These are phyloP conservation scores for Epinephelus awoara DNA, from an alignment of 2,797 vertebrate genomes.

Conservation along the genomic window DNA sequence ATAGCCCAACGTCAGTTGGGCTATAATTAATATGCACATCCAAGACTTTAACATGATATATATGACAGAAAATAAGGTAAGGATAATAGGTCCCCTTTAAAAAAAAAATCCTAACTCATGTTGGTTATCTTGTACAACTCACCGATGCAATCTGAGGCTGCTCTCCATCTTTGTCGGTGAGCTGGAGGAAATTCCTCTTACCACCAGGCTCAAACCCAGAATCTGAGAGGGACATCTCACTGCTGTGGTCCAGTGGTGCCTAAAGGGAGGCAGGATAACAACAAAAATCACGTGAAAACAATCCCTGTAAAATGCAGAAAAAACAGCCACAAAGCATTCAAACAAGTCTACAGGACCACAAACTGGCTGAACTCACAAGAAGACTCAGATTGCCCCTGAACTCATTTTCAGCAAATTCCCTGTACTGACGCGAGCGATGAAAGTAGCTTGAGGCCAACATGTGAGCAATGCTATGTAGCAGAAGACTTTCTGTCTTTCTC, in stretches of 20 bases:
- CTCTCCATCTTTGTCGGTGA: constrained; percentile 97
- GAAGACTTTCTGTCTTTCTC: constrained; percentile 45
- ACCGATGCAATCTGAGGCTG: constrained; percentile 93
- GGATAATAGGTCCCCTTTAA: neutral
- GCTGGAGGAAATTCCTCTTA: constrained; percentile 96
- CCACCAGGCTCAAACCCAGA: constrained; percentile 95
- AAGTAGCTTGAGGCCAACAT: constrained; percentile 58
- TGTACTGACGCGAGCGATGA: constrained; percentile 25
- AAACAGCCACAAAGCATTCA: neutral
- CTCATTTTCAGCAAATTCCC: constrained; percentile 55
- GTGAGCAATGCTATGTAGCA: constrained; percentile 31
- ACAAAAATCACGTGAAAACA: constrained; percentile 17
- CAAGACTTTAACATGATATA: too few relatives aligned
- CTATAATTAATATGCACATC: too few relatives aligned
- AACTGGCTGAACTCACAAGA: constrained; percentile 48
- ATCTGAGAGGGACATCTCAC: constrained; percentile 92
- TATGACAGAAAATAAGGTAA: too few relatives aligned
- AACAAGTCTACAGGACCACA: neutral
- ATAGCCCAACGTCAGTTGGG: too few relatives aligned
- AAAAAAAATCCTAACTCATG: neutral
- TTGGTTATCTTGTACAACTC: constrained; percentile 66
- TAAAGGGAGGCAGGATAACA: constrained; percentile 50
- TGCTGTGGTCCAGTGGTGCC: constrained; percentile 91
- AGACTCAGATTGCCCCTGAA: constrained; percentile 45
- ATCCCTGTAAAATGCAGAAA: constrained; percentile 3